Evolutionary conservation across 2,888 invertebrate species (phyloP).

Genomic region (Ophraella communa): DNA sequence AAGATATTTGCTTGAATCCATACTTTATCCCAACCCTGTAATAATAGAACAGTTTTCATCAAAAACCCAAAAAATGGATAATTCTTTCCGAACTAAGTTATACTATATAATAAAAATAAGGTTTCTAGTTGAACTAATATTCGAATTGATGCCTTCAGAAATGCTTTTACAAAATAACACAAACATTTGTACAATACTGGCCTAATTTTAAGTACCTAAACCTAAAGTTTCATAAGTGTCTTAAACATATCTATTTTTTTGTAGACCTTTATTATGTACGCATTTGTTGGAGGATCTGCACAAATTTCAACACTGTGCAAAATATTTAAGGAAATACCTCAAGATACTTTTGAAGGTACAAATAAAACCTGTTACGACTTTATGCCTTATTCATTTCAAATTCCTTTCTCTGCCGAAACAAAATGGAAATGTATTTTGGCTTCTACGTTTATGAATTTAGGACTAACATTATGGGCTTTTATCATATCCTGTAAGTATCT

Average conservation of each 20-base stretch:
- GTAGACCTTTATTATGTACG: slow-evolving; percentile 37
- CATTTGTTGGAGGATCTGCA: slow-evolving; percentile 40
- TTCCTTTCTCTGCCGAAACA: slow-evolving; percentile 37
- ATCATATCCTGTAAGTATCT: slow-evolving; percentile 40
- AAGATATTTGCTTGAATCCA: too few relatives aligned
- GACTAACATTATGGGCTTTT: slow-evolving; percentile 37
- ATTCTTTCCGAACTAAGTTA: too few relatives aligned
- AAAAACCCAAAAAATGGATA: too few relatives aligned
- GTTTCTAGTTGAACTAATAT: too few relatives aligned
- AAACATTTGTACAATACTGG: too few relatives aligned
- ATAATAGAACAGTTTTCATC: too few relatives aligned
- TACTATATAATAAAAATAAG: too few relatives aligned
- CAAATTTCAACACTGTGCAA: slow-evolving; percentile 37
- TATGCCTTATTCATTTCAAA: slow-evolving; percentile 39
- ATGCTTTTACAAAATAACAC: too few relatives aligned
- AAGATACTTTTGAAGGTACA: slow-evolving; percentile 26
- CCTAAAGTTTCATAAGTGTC: too few relatives aligned
- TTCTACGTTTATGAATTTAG: slow-evolving; percentile 40
- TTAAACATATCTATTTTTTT: slow-evolving; percentile 2
- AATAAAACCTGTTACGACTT: slow-evolving; percentile 40
- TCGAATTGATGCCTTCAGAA: too few relatives aligned
- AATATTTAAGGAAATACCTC: slow-evolving; percentile 28
- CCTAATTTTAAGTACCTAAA: too few relatives aligned
- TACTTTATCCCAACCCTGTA: too few relatives aligned
- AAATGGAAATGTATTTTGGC: slow-evolving; percentile 33